These are phyloP conservation scores for Ditula angustiorana DNA, from an alignment of 2,888 invertebrate genomes.

Conservation along the genomic window DNA sequence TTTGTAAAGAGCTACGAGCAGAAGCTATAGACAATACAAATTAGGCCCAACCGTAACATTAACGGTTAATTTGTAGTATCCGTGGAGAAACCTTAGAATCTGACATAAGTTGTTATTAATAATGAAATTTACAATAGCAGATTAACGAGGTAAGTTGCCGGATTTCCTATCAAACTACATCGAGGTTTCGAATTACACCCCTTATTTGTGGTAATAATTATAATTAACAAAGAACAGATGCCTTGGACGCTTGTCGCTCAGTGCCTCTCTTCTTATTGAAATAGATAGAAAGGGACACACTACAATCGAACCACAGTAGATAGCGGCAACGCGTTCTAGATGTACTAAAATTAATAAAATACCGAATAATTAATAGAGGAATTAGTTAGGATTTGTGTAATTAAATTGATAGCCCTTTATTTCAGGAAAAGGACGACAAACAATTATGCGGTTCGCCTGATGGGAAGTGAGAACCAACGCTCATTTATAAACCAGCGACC, in stretches of 20 bases:
- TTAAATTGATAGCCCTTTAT: too few species aligned
- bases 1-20: not conserved
- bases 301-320: too few species aligned
- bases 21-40: not conserved
- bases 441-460: too few species aligned
- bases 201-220: not conserved
- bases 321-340: too few species aligned
- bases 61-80: not conserved
- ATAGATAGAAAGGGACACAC: too few species aligned
- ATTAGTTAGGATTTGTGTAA: too few species aligned
- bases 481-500: too few species aligned
- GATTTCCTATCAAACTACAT: not conserved
- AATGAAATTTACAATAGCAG: not conserved
- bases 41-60: not conserved
- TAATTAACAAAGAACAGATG: not conserved
- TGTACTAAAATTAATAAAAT: too few species aligned
- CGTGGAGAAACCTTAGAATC: not conserved
- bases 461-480: too few species aligned
- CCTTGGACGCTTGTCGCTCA: not conserved
- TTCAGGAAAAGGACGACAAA: too few species aligned
- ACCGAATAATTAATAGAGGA: too few species aligned
- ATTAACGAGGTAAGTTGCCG: slow-evolving; percentile 3
- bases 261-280: too few species aligned
- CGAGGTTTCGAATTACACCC: not conserved
- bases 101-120: slow-evolving; percentile 3